phyloP scores from a whole-genome alignment of 2,888 invertebrate genomes.

The Aspidiotus destructor region DNA sequence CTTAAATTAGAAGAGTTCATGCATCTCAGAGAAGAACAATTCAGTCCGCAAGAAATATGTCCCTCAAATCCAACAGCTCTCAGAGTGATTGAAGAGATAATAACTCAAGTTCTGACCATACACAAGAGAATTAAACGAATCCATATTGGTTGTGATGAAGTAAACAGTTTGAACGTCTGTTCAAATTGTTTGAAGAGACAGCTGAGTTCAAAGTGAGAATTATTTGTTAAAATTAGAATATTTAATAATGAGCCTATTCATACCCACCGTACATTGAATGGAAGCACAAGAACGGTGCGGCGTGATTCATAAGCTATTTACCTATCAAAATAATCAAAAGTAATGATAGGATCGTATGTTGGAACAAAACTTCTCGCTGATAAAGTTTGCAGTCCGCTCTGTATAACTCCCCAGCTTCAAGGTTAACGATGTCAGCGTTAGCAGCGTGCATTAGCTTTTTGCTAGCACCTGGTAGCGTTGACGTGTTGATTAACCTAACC shows the following conservation, averaged over 20 bases:
- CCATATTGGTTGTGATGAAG: constrained; percentile 47
- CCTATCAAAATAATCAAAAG: too few species aligned
- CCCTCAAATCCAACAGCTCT: constrained; percentile 43
- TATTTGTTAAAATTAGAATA: too few species aligned
- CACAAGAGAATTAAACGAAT: constrained; percentile 41
- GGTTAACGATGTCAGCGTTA: too few species aligned
- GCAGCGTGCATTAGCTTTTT: too few species aligned
- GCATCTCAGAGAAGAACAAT: constrained; percentile 54
- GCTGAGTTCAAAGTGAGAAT: constrained; percentile 34
- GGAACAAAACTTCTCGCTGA: too few species aligned
- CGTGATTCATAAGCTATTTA: too few species aligned
- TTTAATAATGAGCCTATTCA: too few species aligned
- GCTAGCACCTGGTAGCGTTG: too few species aligned
- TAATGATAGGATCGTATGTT: too few species aligned
- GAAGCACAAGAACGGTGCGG: background rate
- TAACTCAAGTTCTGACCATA: constrained; percentile 41
- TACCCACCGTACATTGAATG: background rate
- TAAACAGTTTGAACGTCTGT: constrained; percentile 42
- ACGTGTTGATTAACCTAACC: constrained; percentile 11
- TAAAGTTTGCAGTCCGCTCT: too few species aligned
- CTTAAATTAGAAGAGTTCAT: constrained; percentile 54
- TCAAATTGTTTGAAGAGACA: constrained; percentile 37
- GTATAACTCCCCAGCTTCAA: too few species aligned
- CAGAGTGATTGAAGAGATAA: constrained; percentile 40
- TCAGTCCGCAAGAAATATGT: constrained; percentile 46